Conservation (phyloP, 2,888 invertebrate genomes). For the Creontiades dilutus region DNA sequence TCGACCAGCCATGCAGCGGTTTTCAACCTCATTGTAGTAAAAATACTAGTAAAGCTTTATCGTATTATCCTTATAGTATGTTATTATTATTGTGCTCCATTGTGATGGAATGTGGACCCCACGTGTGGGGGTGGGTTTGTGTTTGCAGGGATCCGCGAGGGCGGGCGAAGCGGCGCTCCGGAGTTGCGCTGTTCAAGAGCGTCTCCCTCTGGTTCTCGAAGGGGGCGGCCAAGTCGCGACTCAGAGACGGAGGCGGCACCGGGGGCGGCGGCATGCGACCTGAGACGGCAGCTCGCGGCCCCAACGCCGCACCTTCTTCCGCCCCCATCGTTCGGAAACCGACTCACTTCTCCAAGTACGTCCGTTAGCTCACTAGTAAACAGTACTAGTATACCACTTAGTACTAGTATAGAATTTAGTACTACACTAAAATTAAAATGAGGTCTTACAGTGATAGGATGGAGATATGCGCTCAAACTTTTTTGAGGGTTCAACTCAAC, state of each 20-base stretch:
- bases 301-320: constrained; percentile 38
- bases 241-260: neutral
- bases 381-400: too few relatives aligned
- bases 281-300: constrained; percentile 23
- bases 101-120: too few relatives aligned
- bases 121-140: neutral
- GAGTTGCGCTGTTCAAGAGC: constrained; percentile 72
- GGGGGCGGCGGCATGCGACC: constrained; percentile 41
- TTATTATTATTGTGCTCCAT: too few relatives aligned
- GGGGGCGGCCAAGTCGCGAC: constrained; percentile 9
- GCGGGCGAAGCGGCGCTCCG: constrained; percentile 64
- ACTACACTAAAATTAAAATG: too few relatives aligned
- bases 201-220: constrained; percentile 62
- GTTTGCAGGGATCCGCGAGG: constrained; percentile 30
- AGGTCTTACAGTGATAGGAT: too few relatives aligned
- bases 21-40: too few relatives aligned
- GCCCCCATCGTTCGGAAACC: constrained; percentile 62
- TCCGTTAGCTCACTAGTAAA: neutral
- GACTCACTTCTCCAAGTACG: constrained; percentile 68
- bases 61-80: too few relatives aligned
- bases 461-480: too few relatives aligned
- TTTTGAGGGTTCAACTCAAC: too few relatives aligned
- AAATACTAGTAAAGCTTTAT: too few relatives aligned
- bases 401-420: too few relatives aligned
- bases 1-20: too few relatives aligned